Base-by-base conservation (phyloP, 2,113 vertebrate species). In the Trachemys scripta region DNA sequence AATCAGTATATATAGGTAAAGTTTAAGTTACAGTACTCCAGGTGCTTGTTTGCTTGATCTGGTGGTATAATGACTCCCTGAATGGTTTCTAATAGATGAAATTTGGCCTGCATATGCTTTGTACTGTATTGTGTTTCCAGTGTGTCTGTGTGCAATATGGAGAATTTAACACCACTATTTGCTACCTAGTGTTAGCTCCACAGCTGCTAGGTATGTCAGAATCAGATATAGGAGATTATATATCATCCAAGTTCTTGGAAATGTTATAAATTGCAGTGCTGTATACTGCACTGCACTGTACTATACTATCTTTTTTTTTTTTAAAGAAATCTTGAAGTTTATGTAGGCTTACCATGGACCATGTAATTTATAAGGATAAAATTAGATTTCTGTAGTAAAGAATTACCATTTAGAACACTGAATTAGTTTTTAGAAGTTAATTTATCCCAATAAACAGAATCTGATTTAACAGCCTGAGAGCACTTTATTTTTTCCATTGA, bases 61-160 rank as follows among this genome's bases (percentile, higher is more conserved):
- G 19, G 5, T 92, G 89, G 90, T 75, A 79, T 57, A 89, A 49
- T 57, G 6, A 29, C 2, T 57, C 93, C 81, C 89, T 93, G 80
- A 83, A 94, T 59, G 85, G 53, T 42, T 92, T 96, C 78, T 80
- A 84, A 3, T 65, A 24, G 50, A 2, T 85, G 69, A 54, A 94
- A 83, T 93, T 90, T 85, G 57, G 87, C 38, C n/a, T 14, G 89
- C 72, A 87, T 16, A 1, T 82, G 53, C 51, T 89, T 85, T 78
- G 31, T 87, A 19, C 24, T 7, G 42, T 83, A 59, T 51, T 89
- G 50, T 89, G 57, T 89, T 92, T 94, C 47, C 72, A 10, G 4
- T 45, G 31, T 93, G 53, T 87, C n/a, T 95, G 4, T 78, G 87
- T 79, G 85, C 85, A 93, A 95, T 95, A 90, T 35, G 72, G 90